Base-by-base conservation (phyloP, 2,113 vertebrate species). In the Megalops atlanticus region DNA sequence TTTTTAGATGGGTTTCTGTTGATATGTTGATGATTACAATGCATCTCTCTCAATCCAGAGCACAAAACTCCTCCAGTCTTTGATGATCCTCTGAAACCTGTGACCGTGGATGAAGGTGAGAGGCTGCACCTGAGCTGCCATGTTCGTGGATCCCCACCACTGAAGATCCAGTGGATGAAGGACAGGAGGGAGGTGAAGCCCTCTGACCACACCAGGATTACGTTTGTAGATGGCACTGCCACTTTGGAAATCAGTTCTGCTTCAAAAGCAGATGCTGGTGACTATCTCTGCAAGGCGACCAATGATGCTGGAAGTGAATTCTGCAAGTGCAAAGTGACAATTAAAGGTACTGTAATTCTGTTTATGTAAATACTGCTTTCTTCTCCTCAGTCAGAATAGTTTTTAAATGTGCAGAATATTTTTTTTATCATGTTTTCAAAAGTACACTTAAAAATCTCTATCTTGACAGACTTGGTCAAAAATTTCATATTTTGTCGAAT, bases 201-300 rank as follows among this genome's bases (percentile, higher is more conserved):
- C 14, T 93, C 95, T 0, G 94, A 95, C 58, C 97, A 83, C 89
- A 96, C 94, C 84, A 95, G 74, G 83, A 95, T 97, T 84, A 96
- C 93, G 82, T 99, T 98, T 90, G 92, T 90, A 27, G 93, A 95
- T 0, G 96, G 96, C 81, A 95, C 92, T 1, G 96, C 97, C 70
- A 89, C 94, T 54, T 87, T 99, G 85, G 96, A 98, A 87, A 90
- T 98, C 80, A 91, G 87, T 86, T 78, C 90, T 3, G 89, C 92
- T 35, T 91, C 92, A 31, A 96, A 93, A 86, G 92, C 92, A 0
- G 95, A 98, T 76, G 91, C 94, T 0, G 98, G 97, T 3, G 98
- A 99, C 83, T 99, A 97, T 54, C 85, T 97, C 36, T 99, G 98
- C 89, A 99, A 99, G 92, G 98, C 97, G 81, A 95, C 94, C 79